Evolutionary conservation across 2,113 vertebrate species (phyloP).

Genomic region (Neodon shergylaensis): DNA sequence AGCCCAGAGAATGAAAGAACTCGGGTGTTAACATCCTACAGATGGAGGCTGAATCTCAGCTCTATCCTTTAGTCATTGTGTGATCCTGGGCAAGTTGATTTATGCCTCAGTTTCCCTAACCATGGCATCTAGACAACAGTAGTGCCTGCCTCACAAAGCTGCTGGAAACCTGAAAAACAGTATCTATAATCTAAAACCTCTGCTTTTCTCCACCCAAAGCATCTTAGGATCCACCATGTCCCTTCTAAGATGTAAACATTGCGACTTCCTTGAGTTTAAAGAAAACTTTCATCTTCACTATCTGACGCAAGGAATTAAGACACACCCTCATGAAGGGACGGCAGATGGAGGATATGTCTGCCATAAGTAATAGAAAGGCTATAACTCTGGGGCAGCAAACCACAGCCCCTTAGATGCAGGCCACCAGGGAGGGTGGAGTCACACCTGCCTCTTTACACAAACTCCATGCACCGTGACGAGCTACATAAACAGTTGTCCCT

Average conservation of each 20-base stretch:
- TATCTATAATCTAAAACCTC: neutral
- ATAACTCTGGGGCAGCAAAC: neutral
- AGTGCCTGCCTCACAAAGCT: neutral
- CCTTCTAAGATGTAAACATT: neutral
- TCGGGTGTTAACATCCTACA: neutral
- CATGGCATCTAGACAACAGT: neutral
- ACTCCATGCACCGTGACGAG: neutral
- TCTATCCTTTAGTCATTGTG: neutral
- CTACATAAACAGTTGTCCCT: neutral
- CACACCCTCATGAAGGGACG: neutral
- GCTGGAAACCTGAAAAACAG: neutral
- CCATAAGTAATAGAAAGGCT: neutral
- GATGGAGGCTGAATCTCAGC: neutral
- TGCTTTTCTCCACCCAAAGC: neutral
- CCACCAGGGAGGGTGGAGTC: neutral
- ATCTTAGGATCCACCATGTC: neutral
- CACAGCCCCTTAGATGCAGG: neutral
- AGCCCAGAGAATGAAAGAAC: neutral
- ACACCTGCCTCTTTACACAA: neutral
- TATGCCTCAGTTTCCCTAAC: constrained; percentile 21
- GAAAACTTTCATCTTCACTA: neutral
- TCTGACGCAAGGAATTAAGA: neutral
- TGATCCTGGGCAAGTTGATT: neutral
- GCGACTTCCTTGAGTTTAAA: neutral
- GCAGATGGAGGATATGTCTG: neutral